A percentile compares a stretch with the other conserved stretches of the same genome.
phyloP scores from a whole-genome alignment of 2,797 vertebrate species.

The Melopsittacus undulatus region DNA sequence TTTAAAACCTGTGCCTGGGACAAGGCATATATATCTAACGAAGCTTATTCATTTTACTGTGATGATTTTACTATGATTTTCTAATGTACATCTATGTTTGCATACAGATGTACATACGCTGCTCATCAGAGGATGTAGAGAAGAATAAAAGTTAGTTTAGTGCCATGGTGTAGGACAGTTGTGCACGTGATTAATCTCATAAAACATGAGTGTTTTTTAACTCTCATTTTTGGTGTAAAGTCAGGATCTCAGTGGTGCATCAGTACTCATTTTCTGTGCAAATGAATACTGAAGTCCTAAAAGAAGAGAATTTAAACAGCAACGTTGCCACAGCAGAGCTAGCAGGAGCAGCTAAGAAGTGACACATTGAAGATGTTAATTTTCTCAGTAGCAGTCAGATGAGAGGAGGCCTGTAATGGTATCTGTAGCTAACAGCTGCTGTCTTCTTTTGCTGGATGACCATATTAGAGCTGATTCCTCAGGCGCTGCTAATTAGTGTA shows the following conservation, averaged over 20 bases:
- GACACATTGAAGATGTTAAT: neutral
- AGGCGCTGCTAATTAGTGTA: neutral
- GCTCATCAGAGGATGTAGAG: neutral
- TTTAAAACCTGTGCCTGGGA: neutral
- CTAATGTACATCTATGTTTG: fast-evolving
- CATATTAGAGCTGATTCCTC: constrained; percentile 14
- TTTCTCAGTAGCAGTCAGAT: neutral
- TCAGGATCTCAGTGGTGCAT: neutral
- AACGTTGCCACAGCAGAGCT: neutral
- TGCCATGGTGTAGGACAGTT: neutral
- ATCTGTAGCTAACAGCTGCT: constrained; percentile 31
- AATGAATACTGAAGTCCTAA: neutral
- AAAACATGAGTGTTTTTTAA: neutral
- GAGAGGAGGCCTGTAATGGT: neutral
- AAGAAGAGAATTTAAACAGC: neutral
- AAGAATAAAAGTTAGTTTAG: neutral
- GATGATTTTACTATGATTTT: neutral
- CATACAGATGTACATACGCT: fast-evolving
- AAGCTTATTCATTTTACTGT: neutral
- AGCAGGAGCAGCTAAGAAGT: neutral
- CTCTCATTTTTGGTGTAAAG: neutral
- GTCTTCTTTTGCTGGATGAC: neutral
- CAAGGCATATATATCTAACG: neutral
- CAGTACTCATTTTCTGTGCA: neutral
- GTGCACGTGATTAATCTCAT: neutral